Base-by-base conservation (phyloP, 2,888 invertebrate species). In the Drosophila setosimentum region DNA sequence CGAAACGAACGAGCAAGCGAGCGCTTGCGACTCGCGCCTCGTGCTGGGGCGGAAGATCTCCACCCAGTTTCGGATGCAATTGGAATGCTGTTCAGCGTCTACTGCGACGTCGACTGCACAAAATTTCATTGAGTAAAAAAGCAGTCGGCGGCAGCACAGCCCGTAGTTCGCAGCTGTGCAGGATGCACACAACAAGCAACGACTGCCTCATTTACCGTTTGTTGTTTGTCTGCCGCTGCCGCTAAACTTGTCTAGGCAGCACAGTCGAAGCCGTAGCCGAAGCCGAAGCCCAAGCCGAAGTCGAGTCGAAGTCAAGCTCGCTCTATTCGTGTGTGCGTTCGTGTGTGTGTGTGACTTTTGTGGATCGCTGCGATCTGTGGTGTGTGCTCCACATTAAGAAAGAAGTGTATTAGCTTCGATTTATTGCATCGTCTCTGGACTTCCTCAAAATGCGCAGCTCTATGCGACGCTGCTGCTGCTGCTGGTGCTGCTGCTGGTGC, bases 51-150 rank as follows among this genome's bases (percentile, higher is more conserved):
- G 87, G 88, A 87, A 89, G 91, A 92, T 91, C 91, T 92, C 91
- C 91, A 92, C 91, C 91, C 91, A 92, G 91, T 91, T 91, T 91
- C 90, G 91, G 91, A 89, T 91, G 90, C 88, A 86, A 80, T 87
- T 89, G 90, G 91, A 90, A 90, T 90, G 90, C 76, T 76, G 86
- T 84, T 69, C 42, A 68, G 61, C 72, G 77, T 55, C 63, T 73
- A 51, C 73, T 57, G 64, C 60, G 73, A 16, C 75, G 60, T 61
- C 68, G 67, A 70, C 71, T 49, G 76, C 78, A 57, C 58, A 60
- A 69, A 76, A 89, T 90, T 91, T 91, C 91, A 91, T 91, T 91
- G 89, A 91, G 91, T 90, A 88, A 88, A 87, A 85, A 69, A 68
- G 61, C 63, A 45, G 66, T 67, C 27, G 37, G 37, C 37, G 13